Evolutionary conservation across 1,140 invertebrate genomes (phyloP).

Genomic region (Brachionus rotundiformis): DNA sequence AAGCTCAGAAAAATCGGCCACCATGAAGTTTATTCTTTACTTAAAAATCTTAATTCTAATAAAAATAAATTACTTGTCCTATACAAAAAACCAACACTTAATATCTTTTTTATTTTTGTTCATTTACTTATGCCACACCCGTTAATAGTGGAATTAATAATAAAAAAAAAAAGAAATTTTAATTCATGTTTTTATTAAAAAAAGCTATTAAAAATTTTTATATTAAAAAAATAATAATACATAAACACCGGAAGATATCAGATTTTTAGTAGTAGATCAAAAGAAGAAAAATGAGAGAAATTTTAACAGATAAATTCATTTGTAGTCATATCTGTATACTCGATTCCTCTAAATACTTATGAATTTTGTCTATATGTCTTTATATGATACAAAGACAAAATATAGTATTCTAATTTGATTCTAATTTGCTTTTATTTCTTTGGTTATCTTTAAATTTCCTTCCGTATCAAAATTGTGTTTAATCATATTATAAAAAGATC

Average conservation of each 20-base stretch:
- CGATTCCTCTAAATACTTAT: neutral
- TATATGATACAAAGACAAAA: neutral
- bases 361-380: neutral
- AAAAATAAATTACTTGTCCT: too few species aligned
- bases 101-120: too few species aligned
- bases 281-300: neutral
- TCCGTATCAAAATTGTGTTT: conserved; percentile 27
- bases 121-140: too few species aligned
- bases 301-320: neutral
- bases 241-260: conserved; percentile 36
- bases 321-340: neutral
- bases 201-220: neutral
- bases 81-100: too few species aligned
- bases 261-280: neutral
- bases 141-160: too few species aligned
- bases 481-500: conserved; percentile 34
- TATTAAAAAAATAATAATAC: neutral
- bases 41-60: too few species aligned
- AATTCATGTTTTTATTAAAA: neutral
- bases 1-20: too few species aligned
- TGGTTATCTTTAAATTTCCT: conserved; percentile 31
- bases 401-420: neutral
- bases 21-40: too few species aligned
- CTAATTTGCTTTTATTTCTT: neutral
- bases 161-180: neutral